Evolutionary conservation across 2,888 invertebrate species (phyloP), one percentile per base, ranked within the genome.

Genomic region (Malthinus seriepunctatus): DNA sequence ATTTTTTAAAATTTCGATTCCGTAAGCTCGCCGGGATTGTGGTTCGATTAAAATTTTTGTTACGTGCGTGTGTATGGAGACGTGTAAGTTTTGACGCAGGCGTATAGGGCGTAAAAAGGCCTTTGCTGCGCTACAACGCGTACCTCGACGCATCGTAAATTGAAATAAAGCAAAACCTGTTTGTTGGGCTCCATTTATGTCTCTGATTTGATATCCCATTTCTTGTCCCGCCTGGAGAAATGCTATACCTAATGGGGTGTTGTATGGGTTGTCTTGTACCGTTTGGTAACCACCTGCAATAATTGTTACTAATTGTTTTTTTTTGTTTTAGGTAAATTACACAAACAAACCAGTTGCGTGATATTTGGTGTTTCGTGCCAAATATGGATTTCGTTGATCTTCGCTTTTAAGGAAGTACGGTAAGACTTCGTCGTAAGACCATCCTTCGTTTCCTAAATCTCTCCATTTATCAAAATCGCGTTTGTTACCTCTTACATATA

Each of bases 391-490:
- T 64, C 91, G 82, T 78, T 93, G 94, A 75, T 95, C 94, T 75
- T 93, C 82, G 0, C 93, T 93, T 75, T 95, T 95, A 72, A 87
- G 87, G 74, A 94, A 94, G 71, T 93, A 94, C 0, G 88, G 88
- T 33, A 95, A 76, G 0, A 93, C 84, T 63, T 91, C 89, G 51
- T 92, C 87, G 75, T 85, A 93, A 1, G 89, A 86, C 97, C 97
- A 97, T 2, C 95, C 95, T 0, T 87, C 83, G 75, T 94, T 94
- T 0, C 95, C 95, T 32, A 89, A 81, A 0, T 85, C 82, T 34
- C 89, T 91, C 96, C 96, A 97, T 51, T 89, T 85, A 76, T 95
- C 91, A 73, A 86, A 97, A 76, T 96, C 95, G 1, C 90, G 81
- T 54, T 85, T 84, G 76, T 95, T 95, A 0, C 96, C 96, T 61